phyloP scores from a whole-genome alignment of 1,140 invertebrate genomes.

The Drosophila mojavensis region DNA sequence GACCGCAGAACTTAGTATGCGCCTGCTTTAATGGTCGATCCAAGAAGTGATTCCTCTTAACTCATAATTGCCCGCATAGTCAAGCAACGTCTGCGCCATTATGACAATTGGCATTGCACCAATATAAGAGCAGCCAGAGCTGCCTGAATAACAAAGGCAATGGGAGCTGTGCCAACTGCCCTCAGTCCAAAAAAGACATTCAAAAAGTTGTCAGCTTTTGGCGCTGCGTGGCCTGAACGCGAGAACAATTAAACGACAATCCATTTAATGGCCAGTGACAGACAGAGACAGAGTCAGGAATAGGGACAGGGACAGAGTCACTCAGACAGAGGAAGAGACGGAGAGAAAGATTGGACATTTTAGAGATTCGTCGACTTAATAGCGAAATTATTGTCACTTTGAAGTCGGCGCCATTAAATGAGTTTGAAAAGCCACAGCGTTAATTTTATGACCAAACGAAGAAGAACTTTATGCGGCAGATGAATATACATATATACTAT shows the following conservation, averaged over 20 bases:
- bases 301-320: neutral
- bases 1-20: slow-evolving; percentile 69
- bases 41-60: slow-evolving; percentile 72
- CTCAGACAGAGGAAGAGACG: neutral
- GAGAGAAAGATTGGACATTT: neutral
- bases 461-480: neutral
- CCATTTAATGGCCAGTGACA: slow-evolving; percentile 70
- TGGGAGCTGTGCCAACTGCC: slow-evolving; percentile 24
- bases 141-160: neutral
- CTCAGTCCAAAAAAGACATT: slow-evolving; percentile 46
- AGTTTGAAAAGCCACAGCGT: slow-evolving; percentile 22
- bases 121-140: slow-evolving; percentile 23
- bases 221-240: slow-evolving; percentile 33
- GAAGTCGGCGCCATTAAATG: slow-evolving; percentile 77
- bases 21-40: slow-evolving; percentile 67
- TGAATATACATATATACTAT: neutral
- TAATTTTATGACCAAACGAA: slow-evolving; percentile 16
- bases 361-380: slow-evolving; percentile 52
- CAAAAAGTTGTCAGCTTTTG: slow-evolving; percentile 49
- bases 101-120: slow-evolving; percentile 78
- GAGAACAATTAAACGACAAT: slow-evolving; percentile 81
- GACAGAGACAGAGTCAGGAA: neutral
- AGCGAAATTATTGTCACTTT: slow-evolving; percentile 80
- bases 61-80: slow-evolving; percentile 74
- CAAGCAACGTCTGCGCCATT: slow-evolving; percentile 68